These are phyloP conservation scores for Ceratoteleas bidentatus DNA, from an alignment of 1,140 invertebrate species.

Conservation along the genomic window DNA sequence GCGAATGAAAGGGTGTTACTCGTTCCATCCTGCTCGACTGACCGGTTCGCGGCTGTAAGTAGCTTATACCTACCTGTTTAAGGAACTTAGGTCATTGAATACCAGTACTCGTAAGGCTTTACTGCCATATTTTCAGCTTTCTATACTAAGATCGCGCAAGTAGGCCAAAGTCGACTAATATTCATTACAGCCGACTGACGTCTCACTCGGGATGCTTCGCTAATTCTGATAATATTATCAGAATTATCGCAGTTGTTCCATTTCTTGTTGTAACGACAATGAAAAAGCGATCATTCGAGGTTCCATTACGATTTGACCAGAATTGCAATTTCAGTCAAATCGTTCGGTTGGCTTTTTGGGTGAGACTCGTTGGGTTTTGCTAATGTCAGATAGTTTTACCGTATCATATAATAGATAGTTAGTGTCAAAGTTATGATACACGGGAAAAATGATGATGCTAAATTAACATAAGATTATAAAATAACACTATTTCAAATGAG, in stretches of 20 bases:
- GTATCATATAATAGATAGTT: too few species aligned
- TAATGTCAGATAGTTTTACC: too few species aligned
- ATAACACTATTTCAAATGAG: too few species aligned
- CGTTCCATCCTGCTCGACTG: constrained; percentile 39
- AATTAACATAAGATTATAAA: too few species aligned
- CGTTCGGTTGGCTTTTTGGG: too few species aligned
- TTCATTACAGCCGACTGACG: constrained; percentile 20
- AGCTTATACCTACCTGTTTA: constrained; percentile 64
- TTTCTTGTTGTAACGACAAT: too few species aligned
- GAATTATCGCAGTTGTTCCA: neutral
- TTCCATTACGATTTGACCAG: too few species aligned
- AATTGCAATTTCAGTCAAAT: too few species aligned
- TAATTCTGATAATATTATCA: neutral
- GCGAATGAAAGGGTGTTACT: constrained; percentile 7
- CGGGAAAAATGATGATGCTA: too few species aligned
- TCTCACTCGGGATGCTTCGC: constrained; percentile 7
- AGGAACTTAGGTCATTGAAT: constrained; percentile 61
- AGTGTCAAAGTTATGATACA: too few species aligned
- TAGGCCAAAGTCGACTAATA: constrained; percentile 58
- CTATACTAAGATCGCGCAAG: constrained; percentile 27
- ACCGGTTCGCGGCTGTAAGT: constrained; percentile 58
- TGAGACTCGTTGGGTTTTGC: too few species aligned
- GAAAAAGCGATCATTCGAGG: too few species aligned
- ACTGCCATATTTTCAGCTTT: constrained; percentile 63
- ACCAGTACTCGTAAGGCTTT: constrained; percentile 62